Percentiles rank a stretch among this genome's conserved stretches.
Evolutionary conservation across 2,888 invertebrate genomes (phyloP).

Genomic region (Trachelus stipa): DNA sequence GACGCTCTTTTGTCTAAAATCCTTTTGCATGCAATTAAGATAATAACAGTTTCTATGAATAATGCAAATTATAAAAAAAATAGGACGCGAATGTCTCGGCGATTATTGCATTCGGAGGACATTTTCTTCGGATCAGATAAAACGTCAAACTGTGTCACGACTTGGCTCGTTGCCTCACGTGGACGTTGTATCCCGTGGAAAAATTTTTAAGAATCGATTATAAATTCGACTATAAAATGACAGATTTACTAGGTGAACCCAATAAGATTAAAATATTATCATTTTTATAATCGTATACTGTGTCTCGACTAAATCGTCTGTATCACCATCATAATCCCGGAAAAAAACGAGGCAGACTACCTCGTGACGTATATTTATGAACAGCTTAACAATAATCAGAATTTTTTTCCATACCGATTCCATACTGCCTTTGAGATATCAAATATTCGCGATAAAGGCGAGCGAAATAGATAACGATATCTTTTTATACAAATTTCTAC

Average conservation of each 20-base stretch:
- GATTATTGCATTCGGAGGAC: background rate
- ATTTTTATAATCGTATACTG: background rate
- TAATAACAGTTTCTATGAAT: background rate
- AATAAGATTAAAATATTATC: background rate
- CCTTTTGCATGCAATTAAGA: background rate
- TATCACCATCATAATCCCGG: background rate
- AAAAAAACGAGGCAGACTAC: background rate
- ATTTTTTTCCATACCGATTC: background rate
- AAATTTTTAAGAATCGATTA: background rate
- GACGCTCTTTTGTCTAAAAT: background rate
- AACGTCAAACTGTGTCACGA: background rate
- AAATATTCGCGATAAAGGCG: background rate
- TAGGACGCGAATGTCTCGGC: no score
- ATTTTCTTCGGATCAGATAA: background rate
- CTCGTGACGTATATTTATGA: background rate
- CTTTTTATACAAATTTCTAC: no score
- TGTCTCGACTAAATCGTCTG: background rate
- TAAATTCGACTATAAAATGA: background rate
- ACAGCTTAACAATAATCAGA: no score
- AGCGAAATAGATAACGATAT: background rate
- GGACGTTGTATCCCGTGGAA: background rate
- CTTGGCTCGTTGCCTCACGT: background rate
- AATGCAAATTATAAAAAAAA: background rate
- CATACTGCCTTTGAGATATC: background rate
- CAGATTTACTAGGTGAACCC: background rate